These are phyloP conservation scores for Leucoptera coffeella DNA, from an alignment of 2,888 invertebrate species.

Conservation along the genomic window DNA sequence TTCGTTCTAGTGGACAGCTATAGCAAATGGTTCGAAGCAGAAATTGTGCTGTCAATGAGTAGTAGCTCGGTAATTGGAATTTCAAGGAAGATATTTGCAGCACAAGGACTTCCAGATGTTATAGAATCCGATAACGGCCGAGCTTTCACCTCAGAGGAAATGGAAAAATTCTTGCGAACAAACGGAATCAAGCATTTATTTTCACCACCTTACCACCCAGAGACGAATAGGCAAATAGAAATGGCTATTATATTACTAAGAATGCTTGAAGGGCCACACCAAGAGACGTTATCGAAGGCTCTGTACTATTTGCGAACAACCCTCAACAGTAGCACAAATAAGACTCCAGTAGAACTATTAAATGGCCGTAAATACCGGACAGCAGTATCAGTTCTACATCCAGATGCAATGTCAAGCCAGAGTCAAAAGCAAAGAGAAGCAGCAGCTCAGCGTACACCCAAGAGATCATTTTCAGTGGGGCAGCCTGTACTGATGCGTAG, in stretches of 20 bases:
- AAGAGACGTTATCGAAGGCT: conserved; percentile 6
- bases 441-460: conserved; percentile 1
- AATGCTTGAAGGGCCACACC: conserved; percentile 1
- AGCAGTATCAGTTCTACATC: conserved; percentile 2
- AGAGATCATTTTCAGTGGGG: no score
- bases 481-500: not conserved
- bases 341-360: conserved; percentile 5
- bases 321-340: conserved; percentile 5
- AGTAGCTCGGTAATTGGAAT: conserved; percentile 1
- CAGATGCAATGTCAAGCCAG: not conserved
- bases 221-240: conserved; percentile 5
- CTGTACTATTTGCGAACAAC: conserved; percentile 4
- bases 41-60: not conserved
- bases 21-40: not conserved
- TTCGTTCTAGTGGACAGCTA: not conserved
- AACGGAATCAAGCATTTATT: conserved; percentile 5
- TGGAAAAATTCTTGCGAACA: conserved; percentile 3
- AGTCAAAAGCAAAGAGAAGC: conserved; percentile 1
- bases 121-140: conserved; percentile 6
- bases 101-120: conserved; percentile 4
- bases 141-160: conserved; percentile 5
- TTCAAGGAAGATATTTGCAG: conserved; percentile 5
- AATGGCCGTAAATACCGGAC: not conserved
- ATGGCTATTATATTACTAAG: conserved; percentile 4
- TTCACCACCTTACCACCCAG: conserved; percentile 6